Evolutionary conservation across 2,113 vertebrate species (phyloP).

Genomic region (Halichoerus grypus): DNA sequence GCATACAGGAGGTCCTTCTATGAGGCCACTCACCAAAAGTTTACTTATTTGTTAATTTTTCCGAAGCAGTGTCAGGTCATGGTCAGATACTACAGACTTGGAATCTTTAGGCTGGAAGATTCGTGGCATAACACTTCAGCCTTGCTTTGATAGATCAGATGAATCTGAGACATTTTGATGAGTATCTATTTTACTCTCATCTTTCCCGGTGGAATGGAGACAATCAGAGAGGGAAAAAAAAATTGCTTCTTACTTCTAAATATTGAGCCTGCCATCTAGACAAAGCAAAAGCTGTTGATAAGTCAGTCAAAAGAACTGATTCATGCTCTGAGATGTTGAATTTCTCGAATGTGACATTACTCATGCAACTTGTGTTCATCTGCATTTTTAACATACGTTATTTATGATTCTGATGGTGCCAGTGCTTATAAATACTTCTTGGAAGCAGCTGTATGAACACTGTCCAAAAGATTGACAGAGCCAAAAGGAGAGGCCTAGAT

Average conservation of each 20-base stretch:
- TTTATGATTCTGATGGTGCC: slow-evolving; percentile 55
- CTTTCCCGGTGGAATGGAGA: background rate
- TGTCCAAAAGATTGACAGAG: background rate
- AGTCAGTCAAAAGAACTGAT: background rate
- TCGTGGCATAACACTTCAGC: background rate
- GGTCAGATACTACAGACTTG: background rate
- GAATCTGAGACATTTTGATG: background rate
- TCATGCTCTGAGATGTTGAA: background rate
- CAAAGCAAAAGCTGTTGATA: background rate
- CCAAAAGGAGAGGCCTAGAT: background rate
- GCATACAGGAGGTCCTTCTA: background rate
- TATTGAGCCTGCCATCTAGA: background rate
- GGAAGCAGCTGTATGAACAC: background rate
- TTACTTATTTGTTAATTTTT: background rate
- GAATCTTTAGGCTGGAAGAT: background rate
- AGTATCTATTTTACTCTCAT: background rate
- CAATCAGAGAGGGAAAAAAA: background rate
- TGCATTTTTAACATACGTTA: background rate
- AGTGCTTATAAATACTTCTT: slow-evolving; percentile 40
- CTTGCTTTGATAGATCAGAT: background rate
- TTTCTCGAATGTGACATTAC: slow-evolving; percentile 3
- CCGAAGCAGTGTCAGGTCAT: background rate
- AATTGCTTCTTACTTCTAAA: slow-evolving; percentile 41
- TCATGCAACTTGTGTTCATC: background rate
- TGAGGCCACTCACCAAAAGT: background rate